phyloP scores from a whole-genome alignment of 2,113 vertebrate species.

The Callopanchax toddi region DNA sequence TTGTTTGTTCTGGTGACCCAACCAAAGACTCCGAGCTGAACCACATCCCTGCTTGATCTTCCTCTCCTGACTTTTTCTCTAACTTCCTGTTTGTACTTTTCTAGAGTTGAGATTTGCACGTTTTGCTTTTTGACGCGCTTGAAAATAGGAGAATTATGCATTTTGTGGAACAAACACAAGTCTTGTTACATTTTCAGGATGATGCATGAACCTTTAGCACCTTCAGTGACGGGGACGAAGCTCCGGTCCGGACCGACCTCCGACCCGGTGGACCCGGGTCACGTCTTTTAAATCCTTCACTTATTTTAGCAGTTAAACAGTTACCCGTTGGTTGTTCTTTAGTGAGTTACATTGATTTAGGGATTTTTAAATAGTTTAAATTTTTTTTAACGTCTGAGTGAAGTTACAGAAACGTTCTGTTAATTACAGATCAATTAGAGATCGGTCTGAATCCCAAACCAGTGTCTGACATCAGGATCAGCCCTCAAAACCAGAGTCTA shows the following conservation, averaged over 20 bases:
- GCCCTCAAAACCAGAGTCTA: too few species aligned
- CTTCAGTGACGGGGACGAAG: conserved; percentile 29
- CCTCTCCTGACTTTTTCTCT: conserved; percentile 5
- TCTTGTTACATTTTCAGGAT: conserved; percentile 32
- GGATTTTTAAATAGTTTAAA: too few species aligned
- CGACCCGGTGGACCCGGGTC: not conserved
- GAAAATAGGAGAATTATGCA: conserved; percentile 26
- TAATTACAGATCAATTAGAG: too few species aligned
- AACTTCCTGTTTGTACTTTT: conserved; percentile 33
- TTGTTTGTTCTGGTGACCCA: conserved; percentile 14
- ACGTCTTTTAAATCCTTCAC: not conserved
- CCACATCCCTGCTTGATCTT: conserved; percentile 16
- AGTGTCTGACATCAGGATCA: too few species aligned
- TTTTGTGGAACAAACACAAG: conserved; percentile 31
- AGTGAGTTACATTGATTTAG: too few species aligned
- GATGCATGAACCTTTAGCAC: conserved; percentile 43
- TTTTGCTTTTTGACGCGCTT: conserved; percentile 15
- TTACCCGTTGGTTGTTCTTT: too few species aligned
- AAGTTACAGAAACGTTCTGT: too few species aligned
- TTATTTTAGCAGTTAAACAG: too few species aligned
- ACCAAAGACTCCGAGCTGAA: conserved; percentile 68
- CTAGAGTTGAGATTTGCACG: conserved; percentile 16
- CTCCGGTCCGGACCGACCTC: not conserved
- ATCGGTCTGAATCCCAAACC: too few species aligned
- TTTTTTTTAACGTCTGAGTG: not conserved